These are phyloP conservation scores for Clarias laeviceps DNA, from an alignment of 2,797 vertebrate species.

Conservation along the genomic window DNA sequence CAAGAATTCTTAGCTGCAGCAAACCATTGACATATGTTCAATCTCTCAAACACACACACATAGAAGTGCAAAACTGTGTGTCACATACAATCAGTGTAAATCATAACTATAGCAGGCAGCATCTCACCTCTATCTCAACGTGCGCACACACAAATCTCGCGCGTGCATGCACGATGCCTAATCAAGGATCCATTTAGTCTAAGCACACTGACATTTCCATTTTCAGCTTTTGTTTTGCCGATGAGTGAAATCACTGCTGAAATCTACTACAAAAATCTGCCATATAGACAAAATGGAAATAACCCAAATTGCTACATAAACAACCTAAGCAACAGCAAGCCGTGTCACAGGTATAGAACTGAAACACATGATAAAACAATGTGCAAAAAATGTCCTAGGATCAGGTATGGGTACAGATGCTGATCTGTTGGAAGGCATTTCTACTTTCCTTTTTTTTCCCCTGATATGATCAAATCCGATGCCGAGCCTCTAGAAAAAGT, in stretches of 20 bases:
- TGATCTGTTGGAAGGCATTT: not conserved
- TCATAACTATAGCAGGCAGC: not conserved
- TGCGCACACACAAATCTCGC: not conserved
- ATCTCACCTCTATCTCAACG: not conserved
- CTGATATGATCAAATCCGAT: not conserved
- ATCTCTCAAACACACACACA: not conserved
- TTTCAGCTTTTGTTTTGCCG: slow-evolving; percentile 29
- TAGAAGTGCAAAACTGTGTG: not conserved
- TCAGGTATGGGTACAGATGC: not conserved
- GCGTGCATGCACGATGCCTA: not conserved
- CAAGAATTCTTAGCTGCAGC: slow-evolving; percentile 19
- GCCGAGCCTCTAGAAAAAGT: not conserved
- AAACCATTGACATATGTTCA: slow-evolving; percentile 24
- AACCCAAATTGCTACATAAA: not conserved
- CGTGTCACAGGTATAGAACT: not conserved
- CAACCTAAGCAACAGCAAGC: not conserved
- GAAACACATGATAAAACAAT: slow-evolving; percentile 5
- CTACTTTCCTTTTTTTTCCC: not conserved
- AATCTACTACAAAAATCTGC: slow-evolving; percentile 16
- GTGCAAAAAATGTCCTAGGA: not conserved
- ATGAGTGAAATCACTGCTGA: slow-evolving; percentile 22
- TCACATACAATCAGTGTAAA: slow-evolving; percentile 7
- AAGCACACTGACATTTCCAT: slow-evolving; percentile 39
- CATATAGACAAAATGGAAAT: slow-evolving; percentile 28
- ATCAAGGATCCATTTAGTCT: slow-evolving; percentile 35